phyloP scores from a whole-genome alignment of 2,113 vertebrate genomes.

The Cynoglossus semilaevis region DNA sequence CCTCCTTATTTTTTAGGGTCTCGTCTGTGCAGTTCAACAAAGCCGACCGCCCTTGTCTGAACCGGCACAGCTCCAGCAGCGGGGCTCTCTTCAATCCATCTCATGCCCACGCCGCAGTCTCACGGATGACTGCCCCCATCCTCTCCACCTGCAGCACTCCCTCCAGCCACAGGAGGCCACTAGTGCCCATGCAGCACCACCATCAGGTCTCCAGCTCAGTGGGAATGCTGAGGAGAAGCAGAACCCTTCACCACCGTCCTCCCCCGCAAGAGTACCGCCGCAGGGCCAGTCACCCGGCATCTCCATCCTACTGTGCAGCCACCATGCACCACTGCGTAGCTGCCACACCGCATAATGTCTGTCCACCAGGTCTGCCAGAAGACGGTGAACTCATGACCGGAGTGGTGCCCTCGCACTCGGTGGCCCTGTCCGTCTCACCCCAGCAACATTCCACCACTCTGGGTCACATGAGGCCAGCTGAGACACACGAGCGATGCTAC shows the following conservation, averaged over 20 bases:
- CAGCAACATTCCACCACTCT: conserved; percentile 55
- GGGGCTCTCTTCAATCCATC: conserved; percentile 71
- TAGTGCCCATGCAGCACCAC: conserved; percentile 45
- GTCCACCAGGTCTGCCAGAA: conserved; percentile 52
- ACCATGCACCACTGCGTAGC: conserved; percentile 69
- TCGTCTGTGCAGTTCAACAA: conserved; percentile 75
- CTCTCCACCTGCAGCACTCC: conserved; percentile 77
- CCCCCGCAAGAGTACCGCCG: conserved; percentile 70
- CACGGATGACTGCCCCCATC: conserved; percentile 50
- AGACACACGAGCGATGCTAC: conserved; percentile 43
- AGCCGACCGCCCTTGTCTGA: conserved; percentile 70
- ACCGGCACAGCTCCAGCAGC: conserved; percentile 75
- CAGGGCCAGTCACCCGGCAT: conserved; percentile 75
- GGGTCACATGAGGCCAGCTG: conserved; percentile 49
- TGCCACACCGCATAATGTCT: conserved; percentile 21
- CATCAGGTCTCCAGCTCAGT: conserved; percentile 59
- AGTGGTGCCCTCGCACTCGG: conserved; percentile 41
- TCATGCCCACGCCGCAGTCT: conserved; percentile 41
- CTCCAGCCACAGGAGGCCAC: conserved; percentile 68
- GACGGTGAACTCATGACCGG: conserved; percentile 41
- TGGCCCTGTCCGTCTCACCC: conserved; percentile 35
- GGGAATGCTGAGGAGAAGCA: conserved; percentile 73
- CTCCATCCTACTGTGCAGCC: conserved; percentile 69
- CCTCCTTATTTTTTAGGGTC: conserved; percentile 53
- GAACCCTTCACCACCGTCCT: conserved; percentile 73